These are phyloP conservation scores for Adelosebastes latens DNA, from an alignment of 2,797 vertebrate genomes.

Conservation along the genomic window DNA sequence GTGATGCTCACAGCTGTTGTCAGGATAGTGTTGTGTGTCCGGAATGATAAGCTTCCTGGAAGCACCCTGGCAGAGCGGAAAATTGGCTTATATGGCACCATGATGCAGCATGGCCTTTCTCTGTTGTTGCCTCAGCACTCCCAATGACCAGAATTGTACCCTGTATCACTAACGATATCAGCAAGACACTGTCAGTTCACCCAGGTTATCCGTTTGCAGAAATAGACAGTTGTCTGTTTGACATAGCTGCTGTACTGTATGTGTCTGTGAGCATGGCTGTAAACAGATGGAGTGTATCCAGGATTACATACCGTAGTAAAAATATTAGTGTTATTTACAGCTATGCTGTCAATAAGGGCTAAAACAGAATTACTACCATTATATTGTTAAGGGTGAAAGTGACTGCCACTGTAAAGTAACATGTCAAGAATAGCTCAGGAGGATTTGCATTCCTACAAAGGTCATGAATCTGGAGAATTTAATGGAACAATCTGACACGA, in stretches of 20 bases:
- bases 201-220: constrained; percentile 9
- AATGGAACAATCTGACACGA: neutral
- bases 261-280: neutral
- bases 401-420: neutral
- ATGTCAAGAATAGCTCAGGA: neutral
- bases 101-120: constrained; percentile 14
- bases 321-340: neutral
- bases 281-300: neutral
- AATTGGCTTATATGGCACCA: constrained; percentile 51
- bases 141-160: neutral
- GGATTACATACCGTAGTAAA: neutral
- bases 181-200: constrained; percentile 9
- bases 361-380: neutral
- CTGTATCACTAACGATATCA: constrained; percentile 3
- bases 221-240: neutral
- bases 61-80: constrained; percentile 42
- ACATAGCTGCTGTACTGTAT: neutral
- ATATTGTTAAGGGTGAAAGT: neutral
- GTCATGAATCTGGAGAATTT: constrained; percentile 4
- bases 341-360: neutral
- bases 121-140: constrained; percentile 7
- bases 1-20: constrained; percentile 56
- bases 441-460: neutral
- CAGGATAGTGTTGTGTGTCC: constrained; percentile 29
- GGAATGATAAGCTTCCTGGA: constrained; percentile 58